Base-by-base conservation (phyloP, 2,797 vertebrate species). In the Percopsis omiscomaycus region DNA sequence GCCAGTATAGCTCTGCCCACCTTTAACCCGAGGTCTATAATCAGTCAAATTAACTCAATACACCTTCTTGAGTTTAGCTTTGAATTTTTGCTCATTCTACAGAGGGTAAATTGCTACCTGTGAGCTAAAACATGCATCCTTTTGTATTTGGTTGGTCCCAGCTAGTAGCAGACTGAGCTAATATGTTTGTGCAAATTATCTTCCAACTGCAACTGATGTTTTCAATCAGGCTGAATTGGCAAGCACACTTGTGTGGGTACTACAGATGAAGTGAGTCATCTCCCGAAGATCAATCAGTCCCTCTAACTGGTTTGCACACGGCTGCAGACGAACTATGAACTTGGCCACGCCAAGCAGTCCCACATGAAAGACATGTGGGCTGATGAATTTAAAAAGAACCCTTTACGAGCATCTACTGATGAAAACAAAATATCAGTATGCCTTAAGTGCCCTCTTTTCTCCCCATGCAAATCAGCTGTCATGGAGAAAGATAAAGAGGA, bases 401-500 rank as follows among this genome's bases (percentile, higher is more conserved):
- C 65, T 80, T 60, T 55, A 69, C 82, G 75, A 78, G 77, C 42
- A 27, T 60, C 1, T 14, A 55, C 54, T 79, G 50, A 64, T 59
- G 63, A 71, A 84, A 83, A 87, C 74, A 86, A 75, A 75, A 76
- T 58, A 69, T 67, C 64, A 64, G 55, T 66, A 72, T 42, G 78
- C 75, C 71, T 71, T 61, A 64, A 77, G 72, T 63, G 66, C 54
- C 49, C 58, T 74, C 55, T 82, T 89, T 81, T 78, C 67, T 63
- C 50, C 16, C 54, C 62, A 89, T 85, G 85, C 82, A 88, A 85
- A 89, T 90, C 67, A 81, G 78, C 81, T 77, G 79, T 78, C 85
- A 72, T 42, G 15, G 48, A 13, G 11, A 30, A 11, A 29, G 47
- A 67, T 45, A 59, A 61, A 69, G 55, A 54, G 45, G 55, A 59